Base-by-base conservation (phyloP, 2,888 invertebrate species). In the Neoitamus cyanurus region DNA sequence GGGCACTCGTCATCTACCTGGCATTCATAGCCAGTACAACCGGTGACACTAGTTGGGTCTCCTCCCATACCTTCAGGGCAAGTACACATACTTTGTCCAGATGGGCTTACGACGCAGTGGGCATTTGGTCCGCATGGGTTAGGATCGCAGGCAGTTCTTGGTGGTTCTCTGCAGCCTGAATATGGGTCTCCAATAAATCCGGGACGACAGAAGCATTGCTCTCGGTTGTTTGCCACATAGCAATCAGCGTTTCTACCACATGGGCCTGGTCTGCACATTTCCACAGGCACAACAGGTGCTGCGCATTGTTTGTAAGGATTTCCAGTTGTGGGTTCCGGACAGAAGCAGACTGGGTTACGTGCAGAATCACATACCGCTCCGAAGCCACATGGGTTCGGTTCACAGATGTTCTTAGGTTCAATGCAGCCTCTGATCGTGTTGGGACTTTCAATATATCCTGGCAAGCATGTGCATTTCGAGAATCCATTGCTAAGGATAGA, bases 401-500 rank as follows among this genome's bases (percentile, higher is more conserved):
- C 95, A 88, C 97, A 97, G 6, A 95, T 95, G 90, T 97, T 96
- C 84, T 94, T 92, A 86, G 95, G 94, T 89, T 96, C 95, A 5
- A 96, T 92, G 88, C 97, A 97, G 69, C 97, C 97, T 89, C 97
- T 93, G 68, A 97, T 94, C 0, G 97, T 97, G 88, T 97, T 97
- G 0, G 96, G 96, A 90, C 95, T 96, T 92, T 97, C 97, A 46
- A 96, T 93, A 90, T 94, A 97, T 20, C 96, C 97, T 72, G 94
- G 93, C 85, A 96, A 91, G 89, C 97, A 98, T 28, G 96, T 97
- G 89, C 98, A 98, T 91, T 97, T 96, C 0, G 97, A 94, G 89
- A 96, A 95, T 83, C 96, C 97, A 87, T 96, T 96, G 83, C 93
- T 92, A 82, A 96, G 91, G 78, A 96, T 92, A 0, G 95, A 93